Evolutionary conservation across 2,888 invertebrate species (phyloP).

Genomic region (Cerastoderma edule): DNA sequence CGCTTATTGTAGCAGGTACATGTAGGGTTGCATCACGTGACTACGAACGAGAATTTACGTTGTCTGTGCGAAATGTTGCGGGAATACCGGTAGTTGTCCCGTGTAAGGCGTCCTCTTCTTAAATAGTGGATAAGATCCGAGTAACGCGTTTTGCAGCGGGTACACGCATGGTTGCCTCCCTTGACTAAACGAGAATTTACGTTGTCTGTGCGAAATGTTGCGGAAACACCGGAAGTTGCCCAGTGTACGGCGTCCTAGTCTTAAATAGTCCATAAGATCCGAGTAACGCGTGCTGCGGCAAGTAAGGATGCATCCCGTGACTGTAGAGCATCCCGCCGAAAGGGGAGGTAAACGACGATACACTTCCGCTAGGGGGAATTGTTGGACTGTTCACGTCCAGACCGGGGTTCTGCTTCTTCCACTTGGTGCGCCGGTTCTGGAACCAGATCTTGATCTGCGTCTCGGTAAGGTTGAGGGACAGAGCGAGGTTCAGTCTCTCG

Average conservation of each 20-base stretch:
- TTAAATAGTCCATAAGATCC: slow-evolving; percentile 76
- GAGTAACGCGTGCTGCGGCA: slow-evolving; percentile 73
- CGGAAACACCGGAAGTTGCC: slow-evolving; percentile 70
- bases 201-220: slow-evolving; percentile 59
- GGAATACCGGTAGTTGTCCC: slow-evolving; percentile 70
- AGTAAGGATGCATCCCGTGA: slow-evolving; percentile 77
- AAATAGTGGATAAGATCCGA: slow-evolving; percentile 75
- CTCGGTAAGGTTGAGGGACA: slow-evolving; percentile 97
- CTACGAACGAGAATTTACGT: too few relatives aligned
- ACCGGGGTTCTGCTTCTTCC: slow-evolving; percentile 99
- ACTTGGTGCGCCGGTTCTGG: slow-evolving; percentile 96
- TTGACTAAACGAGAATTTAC: slow-evolving; percentile 74
- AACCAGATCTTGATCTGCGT: slow-evolving; percentile 90
- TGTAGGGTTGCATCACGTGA: too few relatives aligned
- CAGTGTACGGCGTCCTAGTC: slow-evolving; percentile 70
- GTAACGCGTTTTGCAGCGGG: slow-evolving; percentile 72
- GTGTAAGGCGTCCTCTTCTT: slow-evolving; percentile 72
- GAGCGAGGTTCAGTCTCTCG: slow-evolving; percentile 96
- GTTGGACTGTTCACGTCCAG: slow-evolving; percentile 91
- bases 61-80: slow-evolving; percentile 57
- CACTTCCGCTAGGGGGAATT: slow-evolving; percentile 71
- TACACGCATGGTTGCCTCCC: slow-evolving; percentile 78
- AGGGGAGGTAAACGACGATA: slow-evolving; percentile 73
- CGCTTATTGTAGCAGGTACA: slow-evolving; percentile 73
- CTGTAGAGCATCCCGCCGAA: slow-evolving; percentile 77